These are phyloP conservation scores for Strigamia maritima DNA, from an alignment of 2,888 invertebrate species.

Conservation along the genomic window DNA sequence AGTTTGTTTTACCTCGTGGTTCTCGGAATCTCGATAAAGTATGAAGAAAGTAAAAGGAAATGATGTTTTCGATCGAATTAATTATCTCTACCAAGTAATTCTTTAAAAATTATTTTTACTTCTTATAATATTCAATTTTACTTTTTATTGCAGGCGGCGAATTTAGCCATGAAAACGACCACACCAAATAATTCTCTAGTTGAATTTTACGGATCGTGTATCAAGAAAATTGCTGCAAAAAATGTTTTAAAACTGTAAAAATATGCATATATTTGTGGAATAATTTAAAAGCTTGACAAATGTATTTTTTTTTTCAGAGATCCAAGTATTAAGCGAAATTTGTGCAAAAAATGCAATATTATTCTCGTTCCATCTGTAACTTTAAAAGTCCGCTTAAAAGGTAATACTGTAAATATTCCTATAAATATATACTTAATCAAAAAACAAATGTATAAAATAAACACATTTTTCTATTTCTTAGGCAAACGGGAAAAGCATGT, in stretches of 20 bases:
- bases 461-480: too few species aligned
- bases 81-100: conserved; percentile 3
- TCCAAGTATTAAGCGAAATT: not conserved
- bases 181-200: not conserved
- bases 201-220: not conserved
- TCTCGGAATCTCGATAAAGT: not conserved
- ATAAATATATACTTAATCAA: too few species aligned
- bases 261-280: not conserved
- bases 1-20: not conserved
- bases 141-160: not conserved
- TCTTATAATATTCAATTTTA: not conserved
- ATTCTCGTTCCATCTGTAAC: not conserved
- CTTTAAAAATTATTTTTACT: not conserved
- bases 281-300: not conserved
- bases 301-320: not conserved
- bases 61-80: not conserved
- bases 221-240: conserved; percentile 10
- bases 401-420: too few species aligned
- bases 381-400: not conserved
- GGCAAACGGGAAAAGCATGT: conserved; percentile 26
- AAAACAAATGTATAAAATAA: too few species aligned
- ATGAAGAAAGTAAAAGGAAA: conserved; percentile 13
- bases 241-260: conserved; percentile 29
- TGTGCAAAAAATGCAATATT: not conserved
- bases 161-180: not conserved